Evolutionary conservation across 2,888 invertebrate genomes (phyloP).

Genomic region (Anthophora plumipes): DNA sequence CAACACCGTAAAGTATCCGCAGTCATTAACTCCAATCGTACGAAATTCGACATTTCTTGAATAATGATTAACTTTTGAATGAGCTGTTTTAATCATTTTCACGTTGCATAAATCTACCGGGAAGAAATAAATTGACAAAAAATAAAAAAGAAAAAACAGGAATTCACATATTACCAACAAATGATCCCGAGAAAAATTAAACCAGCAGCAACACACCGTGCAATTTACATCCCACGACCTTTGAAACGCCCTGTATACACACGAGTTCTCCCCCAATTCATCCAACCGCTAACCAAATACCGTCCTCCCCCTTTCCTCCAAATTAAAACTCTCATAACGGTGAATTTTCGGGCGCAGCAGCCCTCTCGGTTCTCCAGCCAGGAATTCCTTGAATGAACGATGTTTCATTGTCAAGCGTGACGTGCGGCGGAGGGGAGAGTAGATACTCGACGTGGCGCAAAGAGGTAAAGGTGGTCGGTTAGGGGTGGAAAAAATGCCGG

Average conservation of each 20-base stretch:
- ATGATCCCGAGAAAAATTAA: too few species aligned
- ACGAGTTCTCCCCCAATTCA: neutral
- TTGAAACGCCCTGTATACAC: neutral
- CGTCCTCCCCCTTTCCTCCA: neutral
- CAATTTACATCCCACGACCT: too few species aligned
- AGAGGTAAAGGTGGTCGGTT: slow-evolving; percentile 6
- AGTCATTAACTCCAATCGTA: too few species aligned
- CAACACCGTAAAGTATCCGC: too few species aligned
- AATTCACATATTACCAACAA: too few species aligned
- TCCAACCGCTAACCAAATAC: neutral
- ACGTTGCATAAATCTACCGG: too few species aligned
- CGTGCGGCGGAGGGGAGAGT: neutral
- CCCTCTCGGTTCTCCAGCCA: neutral
- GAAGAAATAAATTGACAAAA: too few species aligned
- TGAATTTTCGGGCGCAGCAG: neutral
- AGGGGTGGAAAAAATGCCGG: slow-evolving; percentile 60
- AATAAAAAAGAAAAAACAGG: too few species aligned
- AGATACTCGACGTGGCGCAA: slow-evolving; percentile 12
- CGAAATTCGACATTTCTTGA: too few species aligned
- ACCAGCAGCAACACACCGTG: too few species aligned
- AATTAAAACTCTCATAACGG: neutral
- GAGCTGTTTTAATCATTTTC: too few species aligned
- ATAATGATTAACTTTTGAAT: too few species aligned
- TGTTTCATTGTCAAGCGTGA: slow-evolving; percentile 41
- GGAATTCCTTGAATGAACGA: slow-evolving; percentile 41